phyloP scores from a whole-genome alignment of 2,797 vertebrate genomes.

The Sebastes oblongus region DNA sequence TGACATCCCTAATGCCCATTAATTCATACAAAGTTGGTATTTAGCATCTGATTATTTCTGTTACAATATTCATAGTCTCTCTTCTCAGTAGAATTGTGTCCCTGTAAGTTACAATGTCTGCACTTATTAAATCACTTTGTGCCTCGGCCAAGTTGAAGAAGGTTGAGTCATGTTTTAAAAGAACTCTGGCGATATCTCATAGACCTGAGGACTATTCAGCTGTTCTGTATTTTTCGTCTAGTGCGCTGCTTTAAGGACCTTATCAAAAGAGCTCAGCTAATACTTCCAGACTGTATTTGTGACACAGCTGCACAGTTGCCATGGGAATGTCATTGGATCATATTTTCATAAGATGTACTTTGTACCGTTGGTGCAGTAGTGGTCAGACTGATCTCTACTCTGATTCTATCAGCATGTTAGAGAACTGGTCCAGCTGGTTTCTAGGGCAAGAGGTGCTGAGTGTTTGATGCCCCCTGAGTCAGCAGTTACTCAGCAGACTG shows the following conservation, averaged over 20 bases:
- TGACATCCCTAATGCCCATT: neutral
- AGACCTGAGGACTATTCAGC: neutral
- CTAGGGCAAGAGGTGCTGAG: neutral
- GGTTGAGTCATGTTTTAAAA: conserved; percentile 18
- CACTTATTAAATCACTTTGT: neutral
- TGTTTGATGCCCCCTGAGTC: conserved; percentile 31
- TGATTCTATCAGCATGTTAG: neutral
- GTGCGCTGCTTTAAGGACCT: neutral
- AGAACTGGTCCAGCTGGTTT: conserved; percentile 26
- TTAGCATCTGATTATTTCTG: neutral
- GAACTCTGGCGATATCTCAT: neutral
- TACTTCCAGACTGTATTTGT: neutral
- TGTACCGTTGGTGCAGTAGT: neutral
- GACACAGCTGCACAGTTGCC: neutral
- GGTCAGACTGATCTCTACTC: neutral
- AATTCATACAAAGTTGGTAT: neutral
- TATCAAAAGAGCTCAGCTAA: neutral
- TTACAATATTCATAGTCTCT: neutral
- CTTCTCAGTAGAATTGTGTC: neutral
- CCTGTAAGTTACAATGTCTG: neutral
- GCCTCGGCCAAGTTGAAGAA: neutral
- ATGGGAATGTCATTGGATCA: neutral
- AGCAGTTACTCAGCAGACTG: conserved; percentile 47
- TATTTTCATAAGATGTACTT: neutral
- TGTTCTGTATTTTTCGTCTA: neutral